Evolutionary conservation across 2,888 invertebrate genomes (phyloP), one percentile per base, ranked within the genome.

Genomic region (Aromia moschata): DNA sequence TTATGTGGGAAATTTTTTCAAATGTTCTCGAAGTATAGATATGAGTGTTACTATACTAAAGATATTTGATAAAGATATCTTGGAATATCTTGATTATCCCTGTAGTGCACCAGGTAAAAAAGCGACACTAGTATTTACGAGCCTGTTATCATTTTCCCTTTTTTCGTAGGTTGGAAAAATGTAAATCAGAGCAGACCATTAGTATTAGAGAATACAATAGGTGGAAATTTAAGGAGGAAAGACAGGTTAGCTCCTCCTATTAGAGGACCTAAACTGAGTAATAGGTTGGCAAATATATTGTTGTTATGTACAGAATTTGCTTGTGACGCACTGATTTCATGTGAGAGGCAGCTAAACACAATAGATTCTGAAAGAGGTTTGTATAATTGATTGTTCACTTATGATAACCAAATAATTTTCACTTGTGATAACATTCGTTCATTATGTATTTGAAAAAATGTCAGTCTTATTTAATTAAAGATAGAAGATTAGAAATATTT

Each of bases 361-460:
- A 83, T 93, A 57, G 93, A 93, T 77, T 82, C 84, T 0, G 87
- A 88, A 33, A 85, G 84, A 64, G 91, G 70, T 70, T 36, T n/a
- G n/a, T n/a, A n/a, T n/a, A n/a, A n/a, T n/a, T n/a, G n/a, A n/a
- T n/a, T n/a, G n/a, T n/a, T n/a, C n/a, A n/a, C n/a, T n/a, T n/a
- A n/a, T n/a, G n/a, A n/a, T n/a, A n/a, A n/a, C n/a, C n/a, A n/a
- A n/a, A n/a, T n/a, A n/a, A n/a, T n/a, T n/a, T n/a, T n/a, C n/a
- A n/a, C n/a, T n/a, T n/a, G n/a, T n/a, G n/a, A n/a, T n/a, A n/a
- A n/a, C n/a, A n/a, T n/a, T n/a, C n/a, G n/a, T n/a, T n/a, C n/a
- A n/a, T n/a, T n/a, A n/a, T n/a, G n/a, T n/a, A n/a, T n/a, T n/a
- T n/a, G n/a, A n/a, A n/a, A n/a, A n/a, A n/a, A n/a, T n/a, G n/a